Percentiles rank a stretch among this genome's conserved stretches.
Evolutionary conservation across 2,888 invertebrate species (phyloP).

Genomic region (Helicoverpa assulta): DNA sequence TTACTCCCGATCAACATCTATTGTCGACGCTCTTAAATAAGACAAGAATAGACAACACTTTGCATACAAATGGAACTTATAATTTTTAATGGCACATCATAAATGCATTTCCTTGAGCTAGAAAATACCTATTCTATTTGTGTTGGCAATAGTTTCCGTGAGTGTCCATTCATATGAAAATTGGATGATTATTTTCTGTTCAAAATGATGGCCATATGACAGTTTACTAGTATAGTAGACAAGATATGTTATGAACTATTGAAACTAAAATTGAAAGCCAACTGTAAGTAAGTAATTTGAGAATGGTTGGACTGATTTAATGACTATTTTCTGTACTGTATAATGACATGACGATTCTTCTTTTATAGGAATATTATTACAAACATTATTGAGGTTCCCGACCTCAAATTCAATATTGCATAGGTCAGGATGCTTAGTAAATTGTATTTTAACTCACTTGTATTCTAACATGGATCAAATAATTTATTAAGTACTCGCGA

Average conservation of each 20-base stretch:
- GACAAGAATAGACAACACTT: background rate
- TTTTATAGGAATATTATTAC: background rate
- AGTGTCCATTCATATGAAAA: constrained; percentile 48
- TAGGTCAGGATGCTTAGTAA: background rate
- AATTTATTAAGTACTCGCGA: constrained; percentile 2
- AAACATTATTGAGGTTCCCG: background rate
- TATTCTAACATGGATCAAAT: background rate
- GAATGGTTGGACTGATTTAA: background rate
- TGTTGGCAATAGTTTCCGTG: constrained; percentile 28
- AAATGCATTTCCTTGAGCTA: constrained; percentile 22
- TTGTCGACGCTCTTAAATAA: background rate
- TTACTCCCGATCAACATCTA: background rate
- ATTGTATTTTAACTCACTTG: background rate
- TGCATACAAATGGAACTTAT: background rate
- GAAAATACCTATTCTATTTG: constrained; percentile 9
- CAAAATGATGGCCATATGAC: constrained; percentile 9
- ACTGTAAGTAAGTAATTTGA: background rate
- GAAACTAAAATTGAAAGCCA: constrained; percentile 6
- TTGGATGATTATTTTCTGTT: constrained; percentile 35
- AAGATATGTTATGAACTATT: background rate
- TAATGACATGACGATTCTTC: background rate
- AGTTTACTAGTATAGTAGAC: background rate
- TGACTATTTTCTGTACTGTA: background rate
- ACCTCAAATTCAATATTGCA: background rate
- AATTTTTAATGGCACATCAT: constrained; percentile 1